Evolutionary conservation across 2,888 invertebrate species (phyloP), one percentile per base, ranked within the genome.

Genomic region (Mayetiola destructor): DNA sequence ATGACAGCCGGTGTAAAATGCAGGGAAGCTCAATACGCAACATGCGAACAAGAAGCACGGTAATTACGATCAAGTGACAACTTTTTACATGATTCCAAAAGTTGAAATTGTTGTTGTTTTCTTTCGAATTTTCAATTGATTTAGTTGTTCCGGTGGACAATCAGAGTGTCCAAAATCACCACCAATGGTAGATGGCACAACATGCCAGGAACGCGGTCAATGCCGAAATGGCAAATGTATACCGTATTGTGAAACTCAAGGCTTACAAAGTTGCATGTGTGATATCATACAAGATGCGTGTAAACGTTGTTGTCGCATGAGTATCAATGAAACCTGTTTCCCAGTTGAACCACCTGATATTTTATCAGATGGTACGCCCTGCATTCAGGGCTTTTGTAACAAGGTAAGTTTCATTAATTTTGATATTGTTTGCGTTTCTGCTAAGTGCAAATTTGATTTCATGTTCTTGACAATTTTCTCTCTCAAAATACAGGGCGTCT

Each of bases 351-450:
- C 88, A 42, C 83, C 82, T 59, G 92, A 93, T 72, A 88, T 90
- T 61, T 74, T 94, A 57, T 88, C 90, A 0, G 92, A 94, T 71
- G 94, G 94, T 6, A 92, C 93, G 21, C 93, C 94, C 0, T 97
- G 97, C 68, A 88, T 94, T 65, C 92, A 94, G 75, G 96, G 96
- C 39, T 92, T 93, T 72, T 97, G 96, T 68, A 92, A 92, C 71
- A 89, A 89, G 78, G 89, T 88, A 69, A 64, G 63, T 55, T 52
- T 36, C 20, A 40, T 56, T 10, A 42, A 52, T 27, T 53, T 58
- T 36, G 16, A 1, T 9, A 29, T 36, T 30, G 58, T 32, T 27
- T 10, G n/a, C n/a, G n/a, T n/a, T n/a, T n/a, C n/a, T n/a, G n/a
- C n/a, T n/a, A n/a, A n/a, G n/a, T n/a, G n/a, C n/a, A n/a, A n/a